Evolutionary conservation across 2,888 invertebrate genomes (phyloP).

Genomic region (Callyntrura sp.): DNA sequence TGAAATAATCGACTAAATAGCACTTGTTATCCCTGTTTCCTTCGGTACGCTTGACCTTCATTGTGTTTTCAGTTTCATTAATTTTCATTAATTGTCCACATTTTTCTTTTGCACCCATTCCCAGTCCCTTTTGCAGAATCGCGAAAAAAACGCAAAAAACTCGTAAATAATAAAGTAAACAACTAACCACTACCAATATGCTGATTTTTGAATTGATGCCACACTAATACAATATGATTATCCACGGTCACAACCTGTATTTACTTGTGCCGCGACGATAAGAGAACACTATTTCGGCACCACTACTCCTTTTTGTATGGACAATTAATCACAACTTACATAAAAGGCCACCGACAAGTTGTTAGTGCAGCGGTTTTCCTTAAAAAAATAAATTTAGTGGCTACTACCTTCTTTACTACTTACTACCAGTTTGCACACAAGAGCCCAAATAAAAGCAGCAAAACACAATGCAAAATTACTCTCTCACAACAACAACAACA

Average conservation of each 20-base stretch:
- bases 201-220: constrained; percentile 6
- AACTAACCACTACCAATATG: constrained; percentile 50
- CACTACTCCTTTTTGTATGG: constrained; percentile 53
- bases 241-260: constrained; percentile 46
- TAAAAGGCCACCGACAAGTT: constrained; percentile 80
- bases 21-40: no score
- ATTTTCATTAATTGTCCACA: no score
- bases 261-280: constrained; percentile 61
- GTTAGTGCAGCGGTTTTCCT: constrained; percentile 66
- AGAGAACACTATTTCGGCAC: constrained; percentile 42
- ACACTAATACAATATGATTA: constrained; percentile 49
- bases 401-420: neutral
- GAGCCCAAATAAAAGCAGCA: neutral
- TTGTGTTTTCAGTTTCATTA: no score
- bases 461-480: constrained; percentile 42
- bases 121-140: no score
- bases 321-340: constrained; percentile 80
- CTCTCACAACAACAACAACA: constrained; percentile 31
- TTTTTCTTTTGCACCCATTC: no score
- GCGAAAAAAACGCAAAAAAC: no score
- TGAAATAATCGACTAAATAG: no score
- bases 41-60: no score
- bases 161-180: constrained; percentile 25
- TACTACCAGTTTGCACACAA: constrained; percentile 2
- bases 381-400: constrained; percentile 36